These are phyloP conservation scores for Chaenodraco wilsoni DNA, from an alignment of 2,797 vertebrate genomes.

Conservation along the genomic window DNA sequence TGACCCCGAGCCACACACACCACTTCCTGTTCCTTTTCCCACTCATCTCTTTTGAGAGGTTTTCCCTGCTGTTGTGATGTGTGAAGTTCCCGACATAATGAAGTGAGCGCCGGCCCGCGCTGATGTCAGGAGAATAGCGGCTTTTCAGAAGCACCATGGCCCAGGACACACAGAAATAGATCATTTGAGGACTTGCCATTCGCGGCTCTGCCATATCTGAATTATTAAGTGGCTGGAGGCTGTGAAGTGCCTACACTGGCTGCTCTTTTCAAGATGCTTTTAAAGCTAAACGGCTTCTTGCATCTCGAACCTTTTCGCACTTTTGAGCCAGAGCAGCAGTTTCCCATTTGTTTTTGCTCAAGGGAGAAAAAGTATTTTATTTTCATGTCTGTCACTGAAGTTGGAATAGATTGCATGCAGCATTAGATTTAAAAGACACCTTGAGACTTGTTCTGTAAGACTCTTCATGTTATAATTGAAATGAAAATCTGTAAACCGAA, in stretches of 20 bases:
- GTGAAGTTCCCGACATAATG: slow-evolving; percentile 36
- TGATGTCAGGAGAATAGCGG: slow-evolving; percentile 40
- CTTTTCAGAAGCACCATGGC: slow-evolving; percentile 35
- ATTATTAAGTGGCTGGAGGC: slow-evolving; percentile 68
- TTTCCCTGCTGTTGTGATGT: slow-evolving; percentile 29
- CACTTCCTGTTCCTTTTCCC: neutral
- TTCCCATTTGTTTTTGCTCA: slow-evolving; percentile 40
- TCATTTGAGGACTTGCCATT: slow-evolving; percentile 56
- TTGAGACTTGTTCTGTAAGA: neutral
- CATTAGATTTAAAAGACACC: slow-evolving; percentile 23
- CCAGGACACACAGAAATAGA: slow-evolving; percentile 62
- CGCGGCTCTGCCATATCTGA: slow-evolving; percentile 59
- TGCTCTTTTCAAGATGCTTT: slow-evolving; percentile 63
- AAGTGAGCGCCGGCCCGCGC: slow-evolving; percentile 11
- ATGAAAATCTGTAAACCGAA: neutral
- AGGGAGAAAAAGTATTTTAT: slow-evolving; percentile 6
- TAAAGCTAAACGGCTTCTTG: slow-evolving; percentile 49
- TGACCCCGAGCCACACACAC: neutral
- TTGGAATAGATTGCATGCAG: neutral
- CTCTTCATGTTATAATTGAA: slow-evolving; percentile 1
- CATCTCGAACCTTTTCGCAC: slow-evolving; percentile 23
- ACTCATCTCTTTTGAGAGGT: slow-evolving; percentile 23
- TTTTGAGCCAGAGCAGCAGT: slow-evolving; percentile 34
- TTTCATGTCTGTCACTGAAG: slow-evolving; percentile 12
- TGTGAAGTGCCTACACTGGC: slow-evolving; percentile 55